phyloP scores from a whole-genome alignment of 1,140 invertebrate genomes.

The Eupeodes corollae region DNA sequence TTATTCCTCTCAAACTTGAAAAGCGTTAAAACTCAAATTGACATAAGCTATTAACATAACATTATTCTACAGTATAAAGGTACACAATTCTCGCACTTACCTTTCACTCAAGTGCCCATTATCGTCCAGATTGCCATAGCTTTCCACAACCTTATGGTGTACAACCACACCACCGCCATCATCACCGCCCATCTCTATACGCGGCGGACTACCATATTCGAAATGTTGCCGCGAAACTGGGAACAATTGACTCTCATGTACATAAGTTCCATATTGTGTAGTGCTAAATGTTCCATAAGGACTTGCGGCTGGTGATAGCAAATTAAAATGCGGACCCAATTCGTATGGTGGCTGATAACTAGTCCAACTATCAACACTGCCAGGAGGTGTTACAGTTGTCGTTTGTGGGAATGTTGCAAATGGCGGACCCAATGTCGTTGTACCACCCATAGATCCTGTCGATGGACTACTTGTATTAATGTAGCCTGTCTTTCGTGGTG shows the following conservation, averaged over 20 bases:
- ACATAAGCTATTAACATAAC: slow-evolving; percentile 4
- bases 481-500: slow-evolving; percentile 83
- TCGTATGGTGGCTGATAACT: slow-evolving; percentile 65
- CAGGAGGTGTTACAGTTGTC: slow-evolving; percentile 47
- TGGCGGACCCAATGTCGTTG: slow-evolving; percentile 53
- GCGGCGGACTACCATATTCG: slow-evolving; percentile 33
- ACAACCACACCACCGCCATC: slow-evolving; percentile 4
- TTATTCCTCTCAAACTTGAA: slow-evolving; percentile 13
- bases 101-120: slow-evolving; percentile 2
- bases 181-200: slow-evolving; percentile 22
- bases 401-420: slow-evolving; percentile 49
- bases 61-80: not conserved
- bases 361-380: slow-evolving; percentile 56
- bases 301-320: slow-evolving; percentile 55
- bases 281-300: slow-evolving; percentile 44
- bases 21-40: slow-evolving; percentile 2
- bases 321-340: slow-evolving; percentile 55
- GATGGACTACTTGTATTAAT: slow-evolving; percentile 49
- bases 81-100: slow-evolving; percentile 1
- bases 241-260: slow-evolving; percentile 34
- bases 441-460: slow-evolving; percentile 43
- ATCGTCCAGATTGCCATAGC: slow-evolving; percentile 7
- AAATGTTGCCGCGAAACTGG: slow-evolving; percentile 28
- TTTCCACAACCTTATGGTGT: slow-evolving; percentile 13
- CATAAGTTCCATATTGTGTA: slow-evolving; percentile 32